Percentiles rank a stretch among this genome's conserved stretches.
These are phyloP conservation scores for Drosophila murphyi DNA, from an alignment of 1,140 invertebrate genomes.

Conservation along the genomic window DNA sequence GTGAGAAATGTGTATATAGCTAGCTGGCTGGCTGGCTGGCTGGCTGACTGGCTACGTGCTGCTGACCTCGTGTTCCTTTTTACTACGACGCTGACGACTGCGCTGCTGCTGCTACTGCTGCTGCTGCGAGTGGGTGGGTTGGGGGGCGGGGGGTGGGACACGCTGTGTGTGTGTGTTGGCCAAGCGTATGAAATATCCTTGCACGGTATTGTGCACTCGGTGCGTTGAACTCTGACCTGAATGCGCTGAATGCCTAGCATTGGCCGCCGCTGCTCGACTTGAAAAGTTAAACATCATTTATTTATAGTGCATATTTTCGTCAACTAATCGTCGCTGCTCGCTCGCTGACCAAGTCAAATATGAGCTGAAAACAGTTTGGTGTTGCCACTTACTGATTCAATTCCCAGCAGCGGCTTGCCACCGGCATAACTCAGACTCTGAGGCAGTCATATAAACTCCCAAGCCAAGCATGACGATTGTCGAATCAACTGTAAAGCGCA, in stretches of 20 bases:
- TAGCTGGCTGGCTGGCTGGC: constrained; percentile 1
- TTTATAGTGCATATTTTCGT: constrained; percentile 63
- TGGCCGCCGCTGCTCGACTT: constrained; percentile 55
- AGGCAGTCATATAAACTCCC: constrained; percentile 39
- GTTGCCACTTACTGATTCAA: constrained; percentile 14
- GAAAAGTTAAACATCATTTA: constrained; percentile 68
- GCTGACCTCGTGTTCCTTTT: constrained; percentile 66
- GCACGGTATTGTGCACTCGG: constrained; percentile 31
- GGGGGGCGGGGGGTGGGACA: constrained; percentile 7
- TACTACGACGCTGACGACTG: constrained; percentile 16
- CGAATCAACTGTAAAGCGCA: constrained; percentile 62
- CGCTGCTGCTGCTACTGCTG: not conserved
- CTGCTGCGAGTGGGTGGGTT: not conserved
- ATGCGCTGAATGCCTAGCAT: constrained; percentile 29
- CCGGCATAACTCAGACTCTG: constrained; percentile 18
- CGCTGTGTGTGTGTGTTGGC: not conserved
- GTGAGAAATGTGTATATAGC: not conserved
- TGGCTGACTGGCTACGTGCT: constrained; percentile 63
- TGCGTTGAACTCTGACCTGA: constrained; percentile 71
- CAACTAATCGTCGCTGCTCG: constrained; percentile 36
- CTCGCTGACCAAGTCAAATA: constrained; percentile 21
- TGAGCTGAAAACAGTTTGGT: constrained; percentile 2
- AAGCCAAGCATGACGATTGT: constrained; percentile 59
- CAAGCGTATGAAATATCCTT: constrained; percentile 64
- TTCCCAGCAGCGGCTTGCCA: constrained; percentile 5